Evolutionary conservation across 2,113 vertebrate genomes (phyloP).

Genomic region (Ciconia boyciana): DNA sequence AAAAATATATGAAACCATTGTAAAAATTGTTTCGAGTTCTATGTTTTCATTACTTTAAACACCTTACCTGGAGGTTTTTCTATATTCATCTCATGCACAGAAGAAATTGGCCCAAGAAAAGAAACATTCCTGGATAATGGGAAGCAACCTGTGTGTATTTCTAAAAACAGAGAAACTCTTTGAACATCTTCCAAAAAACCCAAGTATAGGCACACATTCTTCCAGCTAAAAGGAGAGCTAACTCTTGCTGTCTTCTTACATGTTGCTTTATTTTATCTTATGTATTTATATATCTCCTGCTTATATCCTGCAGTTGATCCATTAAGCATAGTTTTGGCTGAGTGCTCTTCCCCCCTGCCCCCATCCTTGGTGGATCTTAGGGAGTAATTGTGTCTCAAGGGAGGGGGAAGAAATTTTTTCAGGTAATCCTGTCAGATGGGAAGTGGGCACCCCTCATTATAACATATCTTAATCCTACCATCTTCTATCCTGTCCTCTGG

Average conservation of each 20-base stretch:
- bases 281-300: background rate
- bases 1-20: slow-evolving; percentile 14
- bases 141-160: slow-evolving; percentile 50
- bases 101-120: slow-evolving; percentile 65
- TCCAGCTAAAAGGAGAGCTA: slow-evolving; percentile 15
- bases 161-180: slow-evolving; percentile 49
- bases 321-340: background rate
- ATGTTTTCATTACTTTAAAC: slow-evolving; percentile 44
- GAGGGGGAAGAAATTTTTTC: background rate
- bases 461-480: background rate
- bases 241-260: background rate
- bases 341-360: background rate
- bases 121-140: slow-evolving; percentile 65
- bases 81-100: slow-evolving; percentile 11
- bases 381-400: background rate
- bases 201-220: background rate
- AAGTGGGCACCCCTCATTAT: background rate
- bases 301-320: background rate
- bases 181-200: slow-evolving; percentile 55
- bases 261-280: background rate
- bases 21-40: slow-evolving; percentile 22
- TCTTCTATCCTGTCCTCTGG: background rate
- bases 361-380: background rate
- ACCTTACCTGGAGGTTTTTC: slow-evolving; percentile 50
- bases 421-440: background rate